These are phyloP conservation scores for Trichomycterus rosablanca DNA, from an alignment of 2,113 vertebrate genomes.

Conservation along the genomic window DNA sequence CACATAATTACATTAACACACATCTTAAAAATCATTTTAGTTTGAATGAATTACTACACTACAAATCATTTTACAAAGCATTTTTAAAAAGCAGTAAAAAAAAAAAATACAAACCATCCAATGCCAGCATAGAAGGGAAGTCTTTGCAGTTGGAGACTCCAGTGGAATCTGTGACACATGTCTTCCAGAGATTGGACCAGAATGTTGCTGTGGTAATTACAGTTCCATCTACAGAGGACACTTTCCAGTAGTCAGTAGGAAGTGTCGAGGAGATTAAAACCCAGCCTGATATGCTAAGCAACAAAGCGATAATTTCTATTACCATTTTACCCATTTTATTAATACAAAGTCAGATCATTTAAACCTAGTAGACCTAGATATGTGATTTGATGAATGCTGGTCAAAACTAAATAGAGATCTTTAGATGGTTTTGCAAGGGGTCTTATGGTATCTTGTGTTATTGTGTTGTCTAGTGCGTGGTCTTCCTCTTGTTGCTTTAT, in stretches of 20 bases:
- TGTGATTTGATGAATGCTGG: conserved; percentile 1
- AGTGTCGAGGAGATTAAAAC: conserved; percentile 78
- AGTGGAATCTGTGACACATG: conserved; percentile 82
- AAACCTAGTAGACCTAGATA: neutral
- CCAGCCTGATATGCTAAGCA: conserved; percentile 74
- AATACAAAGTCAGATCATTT: neutral
- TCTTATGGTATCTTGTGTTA: neutral
- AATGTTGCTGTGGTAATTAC: conserved; percentile 85
- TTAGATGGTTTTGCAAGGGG: neutral
- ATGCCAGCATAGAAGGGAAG: conserved; percentile 82
- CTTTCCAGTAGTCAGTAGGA: conserved; percentile 83
- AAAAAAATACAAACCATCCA: conserved; percentile 71
- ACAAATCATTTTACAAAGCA: too few relatives aligned
- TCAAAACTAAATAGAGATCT: neutral
- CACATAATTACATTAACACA: too few relatives aligned
- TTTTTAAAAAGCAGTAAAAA: neutral
- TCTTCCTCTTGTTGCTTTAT: conserved; percentile 34
- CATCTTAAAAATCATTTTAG: too few relatives aligned
- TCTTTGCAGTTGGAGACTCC: conserved; percentile 85
- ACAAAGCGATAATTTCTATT: conserved; percentile 75
- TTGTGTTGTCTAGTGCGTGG: conserved; percentile 4
- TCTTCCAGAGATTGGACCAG: conserved; percentile 84
- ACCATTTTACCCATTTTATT: conserved; percentile 69
- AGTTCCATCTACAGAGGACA: conserved; percentile 79
- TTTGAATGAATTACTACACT: too few relatives aligned